Evolutionary conservation across 2,797 vertebrate species (phyloP).

Genomic region (Poecilia wingei): DNA sequence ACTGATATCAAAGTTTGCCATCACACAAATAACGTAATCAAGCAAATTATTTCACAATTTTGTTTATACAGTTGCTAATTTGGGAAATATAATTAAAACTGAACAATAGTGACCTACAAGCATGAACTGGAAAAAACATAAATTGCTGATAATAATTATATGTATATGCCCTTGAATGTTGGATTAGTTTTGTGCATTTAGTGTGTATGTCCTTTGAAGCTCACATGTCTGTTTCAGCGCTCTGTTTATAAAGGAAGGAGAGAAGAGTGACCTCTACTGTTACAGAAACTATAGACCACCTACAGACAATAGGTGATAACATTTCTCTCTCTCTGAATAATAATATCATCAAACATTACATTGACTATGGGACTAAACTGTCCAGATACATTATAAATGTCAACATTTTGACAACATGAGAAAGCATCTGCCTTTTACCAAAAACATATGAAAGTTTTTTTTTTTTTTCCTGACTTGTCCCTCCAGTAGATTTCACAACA

Average conservation of each 20-base stretch:
- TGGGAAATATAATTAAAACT: not conserved
- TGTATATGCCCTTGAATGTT: constrained; percentile 2
- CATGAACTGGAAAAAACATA: not conserved
- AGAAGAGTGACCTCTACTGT: constrained; percentile 85
- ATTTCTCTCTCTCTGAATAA: constrained; percentile 12
- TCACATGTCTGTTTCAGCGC: constrained; percentile 5
- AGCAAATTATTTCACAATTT: not conserved
- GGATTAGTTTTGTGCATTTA: constrained; percentile 18
- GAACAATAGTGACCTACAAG: not conserved
- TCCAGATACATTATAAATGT: constrained; percentile 2
- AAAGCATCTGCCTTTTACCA: constrained; percentile 15
- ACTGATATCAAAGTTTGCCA: not conserved
- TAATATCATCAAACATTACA: constrained; percentile 4
- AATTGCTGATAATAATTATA: not conserved
- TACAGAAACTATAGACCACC: constrained; percentile 46
- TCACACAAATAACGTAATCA: not conserved
- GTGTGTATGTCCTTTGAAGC: constrained; percentile 14
- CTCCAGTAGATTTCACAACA: constrained; percentile 38
- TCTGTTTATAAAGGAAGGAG: constrained; percentile 62
- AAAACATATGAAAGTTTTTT: constrained; percentile 19
- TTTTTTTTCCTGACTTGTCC: constrained; percentile 41
- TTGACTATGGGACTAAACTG: not conserved
- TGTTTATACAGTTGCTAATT: not conserved
- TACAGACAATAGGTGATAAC: not conserved
- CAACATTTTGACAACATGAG: constrained; percentile 4